Evolutionary conservation across 2,113 vertebrate species (phyloP).

Genomic region (Tetrao urogallus): DNA sequence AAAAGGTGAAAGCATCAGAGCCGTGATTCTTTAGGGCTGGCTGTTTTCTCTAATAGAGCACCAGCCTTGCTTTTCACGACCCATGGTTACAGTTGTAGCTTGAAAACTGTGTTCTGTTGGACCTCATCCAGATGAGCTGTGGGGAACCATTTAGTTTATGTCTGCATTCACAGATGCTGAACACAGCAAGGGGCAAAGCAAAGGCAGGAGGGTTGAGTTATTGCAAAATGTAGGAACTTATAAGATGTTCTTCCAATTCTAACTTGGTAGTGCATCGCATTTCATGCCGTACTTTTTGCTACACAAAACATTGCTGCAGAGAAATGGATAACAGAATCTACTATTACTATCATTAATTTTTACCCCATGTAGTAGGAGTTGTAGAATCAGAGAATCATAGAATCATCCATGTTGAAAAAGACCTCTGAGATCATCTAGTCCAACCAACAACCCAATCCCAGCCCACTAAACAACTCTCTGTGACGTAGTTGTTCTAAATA

Average conservation of each 20-base stretch:
- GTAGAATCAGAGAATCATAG: too few relatives aligned
- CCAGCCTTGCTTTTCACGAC: not conserved
- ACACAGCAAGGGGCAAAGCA: not conserved
- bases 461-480: too few relatives aligned
- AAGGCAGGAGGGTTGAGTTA: not conserved
- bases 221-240: not conserved
- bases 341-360: accelerated
- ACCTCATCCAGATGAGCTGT: not conserved
- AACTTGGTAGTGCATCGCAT: not conserved
- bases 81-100: not conserved
- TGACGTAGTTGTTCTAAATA: not conserved
- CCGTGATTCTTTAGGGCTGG: not conserved
- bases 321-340: not conserved
- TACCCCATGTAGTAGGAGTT: not conserved
- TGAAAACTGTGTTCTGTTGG: not conserved
- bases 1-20: not conserved
- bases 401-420: too few relatives aligned
- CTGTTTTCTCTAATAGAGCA: not conserved
- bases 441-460: too few relatives aligned
- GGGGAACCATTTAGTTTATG: not conserved
- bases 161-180: not conserved
- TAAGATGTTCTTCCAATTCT: not conserved
- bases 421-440: too few relatives aligned
- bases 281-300: not conserved
- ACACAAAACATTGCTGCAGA: not conserved